Base-by-base conservation (phyloP, 23 tunicate species). In the Aplidium turbinatum region DNA sequence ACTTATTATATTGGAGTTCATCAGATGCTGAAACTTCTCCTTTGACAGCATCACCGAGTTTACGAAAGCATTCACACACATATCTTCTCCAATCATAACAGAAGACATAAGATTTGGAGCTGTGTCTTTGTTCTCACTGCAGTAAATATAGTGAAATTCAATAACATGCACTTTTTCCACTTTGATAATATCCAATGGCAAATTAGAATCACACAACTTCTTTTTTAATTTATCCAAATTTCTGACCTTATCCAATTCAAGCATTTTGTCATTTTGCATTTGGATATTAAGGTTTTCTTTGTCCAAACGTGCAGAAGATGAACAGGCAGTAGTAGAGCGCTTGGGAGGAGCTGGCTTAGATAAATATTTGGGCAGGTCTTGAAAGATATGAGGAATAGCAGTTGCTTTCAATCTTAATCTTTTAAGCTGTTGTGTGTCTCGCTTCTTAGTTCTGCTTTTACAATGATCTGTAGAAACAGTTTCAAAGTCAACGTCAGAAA, bases 51-150 rank as follows among this genome's bases (percentile, higher is more conserved):
- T 16, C 34, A 60, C 67, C 3, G 67, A 60, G 4, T 11, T 5
- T 24, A 60, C 67, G n/a, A 60, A 60, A 27, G 67, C 67, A 5
- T 60, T 29, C 6, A 60, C 6, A 60, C 4, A 4, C 5, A 60
- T 29, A 60, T 60, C n/a, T 4, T 60, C 67, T 60, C 7, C 6
- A 24, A 60, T 4, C 7, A 11, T 60, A 27, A 60, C 31, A 11
- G 67, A 60, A 60, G 36, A 26, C 36, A 60, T 60, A n/a, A 60
- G 36, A 6, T 30, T 60, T 28, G 67, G 67, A 25, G 35, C 67
- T 4, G 36, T 29, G 67, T 60, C n/a, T 11, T 4, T n/a, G 31
- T 25, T 23, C 6, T 60, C 23, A 11, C 3, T 4, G 7, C 6
- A 3, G 38, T 29, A 60, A 26, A 60, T 60, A 38, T 24, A 60